Percentiles rank a stretch among this genome's conserved stretches.
These are phyloP conservation scores for Columbina picui DNA, from an alignment of 2,113 vertebrate genomes.

Conservation along the genomic window DNA sequence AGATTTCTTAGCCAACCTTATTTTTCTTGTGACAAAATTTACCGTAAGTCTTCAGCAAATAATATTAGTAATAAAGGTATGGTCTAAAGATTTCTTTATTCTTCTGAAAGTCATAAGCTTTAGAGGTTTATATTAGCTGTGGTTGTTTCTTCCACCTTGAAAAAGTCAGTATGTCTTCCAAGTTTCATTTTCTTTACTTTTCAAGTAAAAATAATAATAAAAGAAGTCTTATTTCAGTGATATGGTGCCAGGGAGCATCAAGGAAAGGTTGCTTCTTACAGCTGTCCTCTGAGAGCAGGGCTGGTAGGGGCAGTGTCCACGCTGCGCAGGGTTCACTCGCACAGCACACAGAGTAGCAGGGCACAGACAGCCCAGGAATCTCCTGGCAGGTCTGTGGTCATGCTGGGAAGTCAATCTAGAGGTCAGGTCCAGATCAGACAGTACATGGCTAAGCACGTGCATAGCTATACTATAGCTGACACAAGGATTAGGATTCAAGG, in stretches of 20 bases:
- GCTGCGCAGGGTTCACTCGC: rapidly evolving
- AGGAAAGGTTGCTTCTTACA: not conserved
- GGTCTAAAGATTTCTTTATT: not conserved
- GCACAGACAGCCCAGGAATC: not conserved
- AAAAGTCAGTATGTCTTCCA: not conserved
- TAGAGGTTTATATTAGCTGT: not conserved
- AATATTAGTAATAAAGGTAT: not conserved
- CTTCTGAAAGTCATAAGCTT: not conserved
- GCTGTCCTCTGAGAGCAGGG: not conserved
- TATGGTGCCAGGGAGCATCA: not conserved
- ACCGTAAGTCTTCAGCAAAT: not conserved
- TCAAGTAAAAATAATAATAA: not conserved
- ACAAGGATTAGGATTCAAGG: not conserved
- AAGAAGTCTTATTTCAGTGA: not conserved
- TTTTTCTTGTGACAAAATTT: not conserved
- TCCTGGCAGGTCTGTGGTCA: not conserved
- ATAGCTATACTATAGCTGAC: not conserved
- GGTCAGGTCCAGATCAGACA: not conserved
- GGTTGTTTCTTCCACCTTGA: not conserved
- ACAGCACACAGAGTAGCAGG: not conserved
- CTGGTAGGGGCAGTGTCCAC: too few relatives aligned
- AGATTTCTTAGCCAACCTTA: not conserved
- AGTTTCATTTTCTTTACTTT: not conserved
- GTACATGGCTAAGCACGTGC: rapidly evolving
- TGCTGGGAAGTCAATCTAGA: rapidly evolving